These are phyloP conservation scores for Tyria jacobaeae DNA, from an alignment of 2,888 invertebrate species.

Conservation along the genomic window DNA sequence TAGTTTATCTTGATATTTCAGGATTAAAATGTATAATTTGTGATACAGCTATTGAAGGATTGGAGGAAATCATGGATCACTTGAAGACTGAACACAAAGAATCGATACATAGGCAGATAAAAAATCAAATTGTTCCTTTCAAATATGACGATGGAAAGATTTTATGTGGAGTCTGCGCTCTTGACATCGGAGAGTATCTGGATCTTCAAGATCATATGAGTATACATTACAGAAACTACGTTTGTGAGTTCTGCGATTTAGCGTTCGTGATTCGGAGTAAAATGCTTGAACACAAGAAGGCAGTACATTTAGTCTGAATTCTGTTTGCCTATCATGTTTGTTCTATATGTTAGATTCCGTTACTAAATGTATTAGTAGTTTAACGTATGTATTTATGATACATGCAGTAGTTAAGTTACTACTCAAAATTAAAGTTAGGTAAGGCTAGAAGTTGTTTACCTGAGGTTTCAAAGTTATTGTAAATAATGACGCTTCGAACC, in stretches of 20 bases:
- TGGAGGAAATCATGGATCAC: slow-evolving; percentile 67
- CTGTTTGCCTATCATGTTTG: neutral
- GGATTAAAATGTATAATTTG: slow-evolving; percentile 65
- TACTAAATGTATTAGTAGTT: too few species aligned
- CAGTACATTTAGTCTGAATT: slow-evolving; percentile 56
- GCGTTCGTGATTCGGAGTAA: slow-evolving; percentile 60
- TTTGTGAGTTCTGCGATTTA: slow-evolving; percentile 71
- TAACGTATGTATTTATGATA: too few species aligned
- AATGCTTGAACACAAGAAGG: slow-evolving; percentile 65
- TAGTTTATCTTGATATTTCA: slow-evolving; percentile 71
- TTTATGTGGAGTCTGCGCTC: slow-evolving; percentile 55
- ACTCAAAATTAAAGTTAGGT: neutral
- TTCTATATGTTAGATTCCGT: too few species aligned
- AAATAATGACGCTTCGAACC: too few species aligned
- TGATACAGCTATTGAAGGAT: slow-evolving; percentile 46
- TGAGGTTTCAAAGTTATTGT: too few species aligned
- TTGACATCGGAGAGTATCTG: slow-evolving; percentile 52
- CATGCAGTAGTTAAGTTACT: neutral
- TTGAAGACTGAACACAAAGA: slow-evolving; percentile 61
- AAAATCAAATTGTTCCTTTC: slow-evolving; percentile 69
- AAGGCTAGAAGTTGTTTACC: too few species aligned
- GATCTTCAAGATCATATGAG: slow-evolving; percentile 73
- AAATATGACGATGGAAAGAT: slow-evolving; percentile 51
- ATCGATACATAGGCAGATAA: slow-evolving; percentile 65
- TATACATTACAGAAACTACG: slow-evolving; percentile 70